Base-by-base conservation (phyloP, 2,797 vertebrate genomes). In the Coregonus suidteri region DNA sequence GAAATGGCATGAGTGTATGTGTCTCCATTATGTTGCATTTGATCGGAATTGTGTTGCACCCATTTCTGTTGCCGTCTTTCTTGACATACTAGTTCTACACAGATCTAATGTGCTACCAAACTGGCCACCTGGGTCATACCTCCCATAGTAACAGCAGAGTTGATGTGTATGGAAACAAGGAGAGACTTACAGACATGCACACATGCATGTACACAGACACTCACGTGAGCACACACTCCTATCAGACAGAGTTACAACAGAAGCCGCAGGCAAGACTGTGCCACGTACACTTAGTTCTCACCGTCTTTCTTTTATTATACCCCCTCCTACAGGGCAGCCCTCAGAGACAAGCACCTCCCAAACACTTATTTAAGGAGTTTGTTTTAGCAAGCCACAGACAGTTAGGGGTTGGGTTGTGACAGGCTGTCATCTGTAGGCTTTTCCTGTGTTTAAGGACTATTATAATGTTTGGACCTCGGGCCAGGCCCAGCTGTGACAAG, bases 391-490 rank as follows among this genome's bases (percentile, higher is more conserved):
- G 85, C 83, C 82, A 83, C 86, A 85, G 86, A 89, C 88, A 53
- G 89, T 92, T 51, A 72, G 82, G 85, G 80, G 78, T 78, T 3
- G 35, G 85, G 83, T 79, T 52, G 81, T 88, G 83, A 85, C 88
- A 86, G 87, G 87, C 85, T 93, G 91, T 93, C 89, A 90, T 91
- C 88, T 87, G 79, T 82, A 78, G 87, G 88, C 86, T 84, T 83
- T 76, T 84, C 89, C 89, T 88, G 81, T 90, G 85, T 92, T 93
- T 93, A 91, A 91, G 82, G 82, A 84, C 85, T 90, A 83, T 91
- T 91, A 87, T 88, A 87, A 88, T 71, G 25, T 84, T 91, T 92
- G 86, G 89, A 87, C 90, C 83, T 66, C 78, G 86, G 90, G 89
- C 89, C 84, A 81, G 74, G 1, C 20, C 65, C 30, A 54, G 65